A percentile compares a stretch with the other conserved stretches of the same genome.
These are phyloP conservation scores for Trypoxylus dichotomus DNA, from an alignment of 1,140 invertebrate species.

Conservation along the genomic window DNA sequence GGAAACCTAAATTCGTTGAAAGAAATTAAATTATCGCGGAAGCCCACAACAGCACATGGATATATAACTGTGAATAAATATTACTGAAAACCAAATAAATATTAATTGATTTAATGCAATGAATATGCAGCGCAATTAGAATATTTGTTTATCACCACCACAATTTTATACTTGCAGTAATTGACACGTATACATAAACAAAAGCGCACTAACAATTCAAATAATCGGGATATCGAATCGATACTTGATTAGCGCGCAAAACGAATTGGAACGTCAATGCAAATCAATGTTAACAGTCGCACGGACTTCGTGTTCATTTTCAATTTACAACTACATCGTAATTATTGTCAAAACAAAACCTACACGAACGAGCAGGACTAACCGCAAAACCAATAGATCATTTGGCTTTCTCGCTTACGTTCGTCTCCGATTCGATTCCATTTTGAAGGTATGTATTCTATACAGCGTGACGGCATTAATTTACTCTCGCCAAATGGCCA, in stretches of 20 bases:
- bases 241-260: neutral
- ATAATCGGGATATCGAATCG: neutral
- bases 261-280: neutral
- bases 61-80: no score
- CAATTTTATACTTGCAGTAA: neutral
- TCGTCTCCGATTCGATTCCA: neutral
- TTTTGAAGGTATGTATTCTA: neutral
- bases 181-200: neutral
- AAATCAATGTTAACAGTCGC: neutral
- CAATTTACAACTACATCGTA: neutral
- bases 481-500: neutral
- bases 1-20: no score
- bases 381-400: neutral
- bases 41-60: no score
- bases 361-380: neutral
- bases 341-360: neutral
- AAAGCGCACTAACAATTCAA: neutral
- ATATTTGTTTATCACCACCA: neutral
- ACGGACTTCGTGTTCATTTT: neutral
- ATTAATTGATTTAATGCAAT: no score
- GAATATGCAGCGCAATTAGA: neutral
- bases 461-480: neutral
- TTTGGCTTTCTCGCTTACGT: neutral
- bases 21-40: no score
- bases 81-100: no score